These are phyloP conservation scores for Acanthosepion pharaonis DNA, from an alignment of 2,888 invertebrate species.

Conservation along the genomic window DNA sequence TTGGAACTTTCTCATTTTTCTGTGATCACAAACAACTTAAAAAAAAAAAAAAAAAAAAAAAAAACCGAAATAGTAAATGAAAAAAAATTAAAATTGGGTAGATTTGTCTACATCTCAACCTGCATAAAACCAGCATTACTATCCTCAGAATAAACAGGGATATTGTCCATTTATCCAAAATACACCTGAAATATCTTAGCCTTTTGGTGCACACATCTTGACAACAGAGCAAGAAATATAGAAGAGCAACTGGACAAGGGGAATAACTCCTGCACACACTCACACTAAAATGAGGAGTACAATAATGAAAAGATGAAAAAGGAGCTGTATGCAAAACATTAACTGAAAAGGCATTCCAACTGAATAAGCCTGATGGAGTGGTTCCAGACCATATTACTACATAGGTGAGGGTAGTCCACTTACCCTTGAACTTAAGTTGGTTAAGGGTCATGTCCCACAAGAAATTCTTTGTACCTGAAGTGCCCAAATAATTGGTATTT, in stretches of 20 bases:
- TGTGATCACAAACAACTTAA: neutral
- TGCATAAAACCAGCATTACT: neutral
- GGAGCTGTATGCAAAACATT: conserved; percentile 9
- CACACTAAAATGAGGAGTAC: neutral
- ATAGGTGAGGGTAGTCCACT: conserved; percentile 53
- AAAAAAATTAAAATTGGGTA: too few species aligned
- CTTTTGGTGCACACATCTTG: neutral
- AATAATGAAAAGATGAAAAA: neutral
- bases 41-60: neutral
- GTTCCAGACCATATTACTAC: conserved; percentile 14
- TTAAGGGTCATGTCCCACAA: conserved; percentile 69
- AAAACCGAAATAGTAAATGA: too few species aligned
- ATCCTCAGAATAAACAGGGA: neutral
- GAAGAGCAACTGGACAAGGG: neutral
- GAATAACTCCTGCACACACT: conserved; percentile 33
- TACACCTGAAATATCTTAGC: neutral
- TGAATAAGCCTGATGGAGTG: conserved; percentile 42
- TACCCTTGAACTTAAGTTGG: conserved; percentile 68
- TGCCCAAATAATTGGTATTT: conserved; percentile 42
- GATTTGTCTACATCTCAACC: neutral
- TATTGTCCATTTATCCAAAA: neutral
- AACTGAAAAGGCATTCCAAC: conserved; percentile 38
- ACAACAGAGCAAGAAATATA: neutral
- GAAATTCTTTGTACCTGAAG: conserved; percentile 64
- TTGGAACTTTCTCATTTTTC: neutral